phyloP scores from a whole-genome alignment of 2,797 vertebrate species.

The Crax fasciolata region DNA sequence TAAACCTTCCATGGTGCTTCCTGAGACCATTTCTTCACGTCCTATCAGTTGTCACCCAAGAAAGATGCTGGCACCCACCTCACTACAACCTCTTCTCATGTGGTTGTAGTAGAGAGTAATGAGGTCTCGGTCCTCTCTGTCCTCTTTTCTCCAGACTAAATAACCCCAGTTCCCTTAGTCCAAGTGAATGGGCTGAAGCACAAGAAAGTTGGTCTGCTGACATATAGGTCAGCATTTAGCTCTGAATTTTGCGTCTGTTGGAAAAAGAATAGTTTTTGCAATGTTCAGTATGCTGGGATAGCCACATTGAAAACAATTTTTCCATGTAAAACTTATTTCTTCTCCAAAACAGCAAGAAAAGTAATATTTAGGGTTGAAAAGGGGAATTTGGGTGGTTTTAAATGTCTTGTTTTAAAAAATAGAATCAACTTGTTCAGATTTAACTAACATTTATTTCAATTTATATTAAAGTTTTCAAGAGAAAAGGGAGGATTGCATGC shows the following conservation, averaged over 20 bases:
- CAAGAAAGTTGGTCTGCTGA: background rate
- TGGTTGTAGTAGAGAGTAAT: background rate
- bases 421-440: background rate
- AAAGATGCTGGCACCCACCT: background rate
- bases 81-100: background rate
- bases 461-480: background rate
- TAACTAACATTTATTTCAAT: background rate
- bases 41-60: background rate
- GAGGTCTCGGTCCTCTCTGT: background rate
- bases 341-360: background rate
- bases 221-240: rapidly evolving
- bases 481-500: background rate
- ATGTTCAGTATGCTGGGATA: background rate
- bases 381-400: background rate
- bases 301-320: background rate
- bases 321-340: background rate
- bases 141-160: background rate
- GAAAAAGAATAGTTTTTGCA: background rate
- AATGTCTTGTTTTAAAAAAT: background rate
- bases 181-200: background rate
- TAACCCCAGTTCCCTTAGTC: background rate
- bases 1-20: too few species aligned
- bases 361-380: background rate
- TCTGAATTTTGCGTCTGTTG: background rate
- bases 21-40: background rate